Conservation (phyloP, 92 coral and sea anemone genomes). For the Muricea muricata region DNA sequence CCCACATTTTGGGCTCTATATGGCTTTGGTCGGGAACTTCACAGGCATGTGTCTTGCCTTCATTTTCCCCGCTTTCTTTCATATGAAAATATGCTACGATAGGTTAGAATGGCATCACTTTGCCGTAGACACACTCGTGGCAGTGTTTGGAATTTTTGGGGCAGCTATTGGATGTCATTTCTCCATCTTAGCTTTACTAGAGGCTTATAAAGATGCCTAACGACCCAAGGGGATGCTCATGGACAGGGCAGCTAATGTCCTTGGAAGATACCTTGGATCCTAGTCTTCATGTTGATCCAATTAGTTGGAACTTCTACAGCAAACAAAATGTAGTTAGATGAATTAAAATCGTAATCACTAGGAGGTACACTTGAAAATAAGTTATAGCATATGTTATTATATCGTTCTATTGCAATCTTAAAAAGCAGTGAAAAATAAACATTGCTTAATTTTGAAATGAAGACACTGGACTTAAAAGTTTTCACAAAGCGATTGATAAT, state of each 20-base stretch:
- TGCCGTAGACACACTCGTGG: constrained; percentile 79
- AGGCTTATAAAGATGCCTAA: constrained; percentile 74
- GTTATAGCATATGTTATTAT: too few relatives aligned
- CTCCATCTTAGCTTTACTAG: constrained; percentile 89
- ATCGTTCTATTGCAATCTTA: too few relatives aligned
- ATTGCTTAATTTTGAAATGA: too few relatives aligned
- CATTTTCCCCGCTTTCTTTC: constrained; percentile 94
- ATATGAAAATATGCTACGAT: constrained; percentile 94
- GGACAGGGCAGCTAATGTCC: background rate
- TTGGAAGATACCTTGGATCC: background rate
- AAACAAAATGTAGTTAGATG: too few relatives aligned
- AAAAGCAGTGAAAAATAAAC: too few relatives aligned
- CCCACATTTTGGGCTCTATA: constrained; percentile 94
- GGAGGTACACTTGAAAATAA: too few relatives aligned
- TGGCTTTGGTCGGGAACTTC: constrained; percentile 97
- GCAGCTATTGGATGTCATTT: constrained; percentile 97
- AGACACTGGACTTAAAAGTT: too few relatives aligned
- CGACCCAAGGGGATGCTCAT: background rate
- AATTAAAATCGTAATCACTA: too few relatives aligned
- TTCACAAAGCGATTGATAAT: too few relatives aligned
- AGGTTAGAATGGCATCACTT: constrained; percentile 93
- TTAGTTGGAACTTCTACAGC: too few relatives aligned
- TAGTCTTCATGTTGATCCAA: too few relatives aligned
- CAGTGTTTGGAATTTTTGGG: constrained; percentile 87
- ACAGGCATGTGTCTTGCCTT: constrained; percentile 99